Evolutionary conservation across 2,888 invertebrate genomes (phyloP).

Genomic region (Asteroscopus sphinx): DNA sequence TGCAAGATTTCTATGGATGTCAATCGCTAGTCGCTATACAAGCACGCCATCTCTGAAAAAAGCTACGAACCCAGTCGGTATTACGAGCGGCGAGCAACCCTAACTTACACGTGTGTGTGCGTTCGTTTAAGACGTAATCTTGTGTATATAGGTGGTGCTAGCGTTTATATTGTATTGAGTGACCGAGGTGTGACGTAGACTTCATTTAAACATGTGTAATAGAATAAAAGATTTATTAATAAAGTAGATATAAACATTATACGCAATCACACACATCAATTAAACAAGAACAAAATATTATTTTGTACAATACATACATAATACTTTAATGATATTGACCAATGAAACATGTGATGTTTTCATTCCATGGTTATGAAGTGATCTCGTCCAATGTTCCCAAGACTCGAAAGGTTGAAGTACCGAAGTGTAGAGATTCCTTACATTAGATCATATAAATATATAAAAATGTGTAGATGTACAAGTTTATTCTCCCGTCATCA

Average conservation of each 20-base stretch:
- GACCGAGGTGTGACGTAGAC: no score
- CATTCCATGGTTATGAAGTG: constrained; percentile 65
- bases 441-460: constrained; percentile 78
- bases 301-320: constrained; percentile 87
- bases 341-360: constrained; percentile 69
- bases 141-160: no score
- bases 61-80: no score
- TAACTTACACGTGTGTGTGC: no score
- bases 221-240: constrained; percentile 89
- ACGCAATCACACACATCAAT: constrained; percentile 87
- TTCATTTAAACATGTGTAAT: constrained; percentile 67
- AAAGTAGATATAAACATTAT: constrained; percentile 86
- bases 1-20: no score
- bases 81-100: no score
- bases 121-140: no score
- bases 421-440: constrained; percentile 79
- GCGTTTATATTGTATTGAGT: no score
- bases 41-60: no score
- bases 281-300: constrained; percentile 84
- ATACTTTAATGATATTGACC: constrained; percentile 77
- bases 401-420: constrained; percentile 82
- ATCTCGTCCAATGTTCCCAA: constrained; percentile 78
- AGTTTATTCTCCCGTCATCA: constrained; percentile 97
- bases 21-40: no score
- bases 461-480: constrained; percentile 75